Conservation (phyloP, 2,797 vertebrate genomes). For the Mionectes olivaceus region DNA sequence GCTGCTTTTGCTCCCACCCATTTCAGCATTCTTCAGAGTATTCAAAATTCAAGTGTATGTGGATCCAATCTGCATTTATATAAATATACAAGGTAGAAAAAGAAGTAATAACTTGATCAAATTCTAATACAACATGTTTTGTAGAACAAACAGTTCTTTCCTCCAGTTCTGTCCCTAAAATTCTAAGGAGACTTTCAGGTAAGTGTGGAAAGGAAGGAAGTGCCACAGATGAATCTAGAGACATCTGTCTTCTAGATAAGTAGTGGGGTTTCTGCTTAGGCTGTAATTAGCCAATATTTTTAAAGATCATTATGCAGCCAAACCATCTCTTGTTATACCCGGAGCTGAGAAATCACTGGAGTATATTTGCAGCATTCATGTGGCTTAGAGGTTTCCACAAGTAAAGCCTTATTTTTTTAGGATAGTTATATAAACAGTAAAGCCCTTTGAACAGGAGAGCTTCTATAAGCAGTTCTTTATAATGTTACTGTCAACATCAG, state of each 20-base stretch:
- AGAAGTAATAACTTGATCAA: neutral
- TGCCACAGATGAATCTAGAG: neutral
- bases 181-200: neutral
- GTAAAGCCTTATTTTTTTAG: neutral
- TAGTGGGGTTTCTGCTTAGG: neutral
- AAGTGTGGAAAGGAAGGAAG: neutral
- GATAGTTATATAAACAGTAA: neutral
- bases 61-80: neutral
- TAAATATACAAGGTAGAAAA: neutral
- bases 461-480: neutral
- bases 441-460: neutral
- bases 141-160: neutral
- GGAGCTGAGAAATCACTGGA: neutral
- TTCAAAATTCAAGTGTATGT: slow-evolving; percentile 16
- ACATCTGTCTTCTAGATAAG: neutral
- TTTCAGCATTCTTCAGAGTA: slow-evolving; percentile 45
- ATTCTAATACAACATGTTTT: neutral
- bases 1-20: slow-evolving; percentile 46
- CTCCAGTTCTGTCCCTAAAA: neutral
- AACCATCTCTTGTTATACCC: neutral
- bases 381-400: neutral
- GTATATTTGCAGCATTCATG: neutral
- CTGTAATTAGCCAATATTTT: neutral
- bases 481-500: neutral
- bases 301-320: neutral